Percentiles rank a stretch among this genome's conserved stretches.
These are phyloP conservation scores for Ophiothrix spiculata DNA, from an alignment of 35 echinoderm and acorn worm species.

Conservation along the genomic window DNA sequence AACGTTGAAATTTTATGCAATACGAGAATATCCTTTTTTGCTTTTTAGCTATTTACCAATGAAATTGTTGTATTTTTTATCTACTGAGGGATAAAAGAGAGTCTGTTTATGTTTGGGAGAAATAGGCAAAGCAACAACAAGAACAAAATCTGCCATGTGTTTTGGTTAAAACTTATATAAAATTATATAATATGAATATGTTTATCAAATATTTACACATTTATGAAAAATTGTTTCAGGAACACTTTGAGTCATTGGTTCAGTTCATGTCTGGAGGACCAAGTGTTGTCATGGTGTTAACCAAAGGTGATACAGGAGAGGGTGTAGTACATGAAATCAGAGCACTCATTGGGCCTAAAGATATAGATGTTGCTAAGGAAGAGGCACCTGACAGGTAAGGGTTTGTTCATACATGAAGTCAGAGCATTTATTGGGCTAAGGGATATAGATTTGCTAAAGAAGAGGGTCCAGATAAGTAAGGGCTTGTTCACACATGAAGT, in stretches of 20 bases:
- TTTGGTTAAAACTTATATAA: too few species aligned
- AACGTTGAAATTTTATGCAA: too few species aligned
- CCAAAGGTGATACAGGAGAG: slow-evolving; percentile 91
- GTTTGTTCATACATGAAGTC: slow-evolving; percentile 64
- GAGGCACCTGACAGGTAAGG: slow-evolving; percentile 93
- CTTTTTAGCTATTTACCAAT: too few species aligned
- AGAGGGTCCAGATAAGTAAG: too few species aligned
- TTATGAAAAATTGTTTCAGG: slow-evolving; percentile 61
- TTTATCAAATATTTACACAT: background rate
- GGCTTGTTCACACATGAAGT: too few species aligned
- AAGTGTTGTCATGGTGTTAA: slow-evolving; percentile 71
- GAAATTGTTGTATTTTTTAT: too few species aligned
- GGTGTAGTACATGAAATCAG: slow-evolving; percentile 84
- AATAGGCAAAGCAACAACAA: too few species aligned
- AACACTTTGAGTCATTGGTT: slow-evolving; percentile 88
- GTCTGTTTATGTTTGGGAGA: too few species aligned
- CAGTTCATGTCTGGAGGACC: slow-evolving; percentile 94
- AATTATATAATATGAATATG: background rate
- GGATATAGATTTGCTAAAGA: slow-evolving; percentile 74
- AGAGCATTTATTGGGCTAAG: slow-evolving; percentile 68
- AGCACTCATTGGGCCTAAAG: slow-evolving; percentile 77
- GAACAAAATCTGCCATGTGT: too few species aligned
- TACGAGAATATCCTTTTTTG: too few species aligned
- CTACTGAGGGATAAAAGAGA: too few species aligned
- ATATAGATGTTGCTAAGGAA: slow-evolving; percentile 82